Conservation (phyloP, 1,140 invertebrate species). For the Steinernema feltiae region DNA sequence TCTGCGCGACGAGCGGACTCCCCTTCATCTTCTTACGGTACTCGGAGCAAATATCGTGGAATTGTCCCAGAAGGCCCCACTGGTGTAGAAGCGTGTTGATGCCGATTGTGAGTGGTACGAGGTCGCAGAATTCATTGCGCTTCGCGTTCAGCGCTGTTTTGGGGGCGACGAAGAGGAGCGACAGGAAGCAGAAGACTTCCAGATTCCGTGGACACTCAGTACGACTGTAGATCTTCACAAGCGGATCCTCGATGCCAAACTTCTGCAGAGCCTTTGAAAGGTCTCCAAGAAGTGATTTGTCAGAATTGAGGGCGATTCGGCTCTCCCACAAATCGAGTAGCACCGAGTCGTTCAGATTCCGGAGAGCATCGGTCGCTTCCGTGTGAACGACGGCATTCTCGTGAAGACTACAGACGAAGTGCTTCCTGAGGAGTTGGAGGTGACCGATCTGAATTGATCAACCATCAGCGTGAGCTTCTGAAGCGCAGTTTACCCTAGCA, state of each 20-base stretch:
- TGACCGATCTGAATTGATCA: constrained; percentile 3
- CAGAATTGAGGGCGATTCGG: not conserved
- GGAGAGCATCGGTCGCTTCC: not conserved
- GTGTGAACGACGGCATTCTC: constrained; percentile 5
- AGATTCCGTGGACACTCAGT: not conserved
- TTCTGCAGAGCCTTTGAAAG: not conserved
- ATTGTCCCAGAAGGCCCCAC: not conserved
- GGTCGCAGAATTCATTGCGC: not conserved
- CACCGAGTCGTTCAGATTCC: constrained; percentile 1
- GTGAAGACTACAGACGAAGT: not conserved
- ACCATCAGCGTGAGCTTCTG: too few relatives aligned
- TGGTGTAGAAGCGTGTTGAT: not conserved
- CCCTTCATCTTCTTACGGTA: not conserved
- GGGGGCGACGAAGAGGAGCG: not conserved
- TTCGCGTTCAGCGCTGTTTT: not conserved
- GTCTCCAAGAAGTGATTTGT: not conserved
- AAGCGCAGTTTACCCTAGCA: not conserved
- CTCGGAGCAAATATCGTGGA: not conserved
- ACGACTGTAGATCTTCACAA: not conserved
- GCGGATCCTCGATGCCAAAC: constrained; percentile 1
- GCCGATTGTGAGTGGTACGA: not conserved
- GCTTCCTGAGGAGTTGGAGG: not conserved
- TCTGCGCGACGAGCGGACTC: not conserved
- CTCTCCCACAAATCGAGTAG: not conserved
- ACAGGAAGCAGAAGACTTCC: not conserved